phyloP scores from a whole-genome alignment of 2,888 invertebrate species.

The Volucella inanis region DNA sequence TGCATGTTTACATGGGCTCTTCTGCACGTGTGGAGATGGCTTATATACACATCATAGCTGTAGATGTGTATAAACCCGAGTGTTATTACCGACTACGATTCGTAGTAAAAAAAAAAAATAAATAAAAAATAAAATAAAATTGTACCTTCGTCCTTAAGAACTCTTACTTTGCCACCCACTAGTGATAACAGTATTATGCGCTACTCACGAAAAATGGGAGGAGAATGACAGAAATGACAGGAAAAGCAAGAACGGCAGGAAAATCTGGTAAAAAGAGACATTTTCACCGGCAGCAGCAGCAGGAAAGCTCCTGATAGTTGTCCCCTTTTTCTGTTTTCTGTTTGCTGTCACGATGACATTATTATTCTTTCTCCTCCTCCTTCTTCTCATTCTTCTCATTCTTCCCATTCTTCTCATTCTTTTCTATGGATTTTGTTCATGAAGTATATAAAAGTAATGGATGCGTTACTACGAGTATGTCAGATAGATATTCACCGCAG shows the following conservation, averaged over 20 bases:
- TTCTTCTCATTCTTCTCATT: background rate
- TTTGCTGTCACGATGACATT: constrained; percentile 35
- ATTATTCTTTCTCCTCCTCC: constrained; percentile 20
- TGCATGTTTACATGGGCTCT: constrained; percentile 60
- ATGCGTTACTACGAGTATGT: constrained; percentile 48
- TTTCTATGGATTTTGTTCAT: background rate
- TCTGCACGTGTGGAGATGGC: constrained; percentile 28
- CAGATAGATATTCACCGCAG: background rate
- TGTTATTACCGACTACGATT: constrained; percentile 7
- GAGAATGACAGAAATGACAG: constrained; percentile 35
- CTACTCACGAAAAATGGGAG: background rate
- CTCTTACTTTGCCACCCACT: background rate
- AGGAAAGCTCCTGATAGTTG: constrained; percentile 40
- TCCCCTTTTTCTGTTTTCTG: background rate
- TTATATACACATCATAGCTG: background rate
- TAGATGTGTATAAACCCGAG: background rate
- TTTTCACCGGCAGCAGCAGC: constrained; percentile 16
- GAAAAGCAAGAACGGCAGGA: constrained; percentile 15
- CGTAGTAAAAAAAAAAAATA: constrained; percentile 21
- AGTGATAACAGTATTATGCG: constrained; percentile 62
- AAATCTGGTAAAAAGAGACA: background rate
- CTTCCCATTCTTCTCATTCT: background rate
- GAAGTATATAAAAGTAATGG: constrained; percentile 52
- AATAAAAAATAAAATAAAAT: constrained; percentile 34
- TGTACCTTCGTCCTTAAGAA: constrained; percentile 45